phyloP scores from a whole-genome alignment of 2,888 invertebrate genomes.

The Sinotaia quadrata region DNA sequence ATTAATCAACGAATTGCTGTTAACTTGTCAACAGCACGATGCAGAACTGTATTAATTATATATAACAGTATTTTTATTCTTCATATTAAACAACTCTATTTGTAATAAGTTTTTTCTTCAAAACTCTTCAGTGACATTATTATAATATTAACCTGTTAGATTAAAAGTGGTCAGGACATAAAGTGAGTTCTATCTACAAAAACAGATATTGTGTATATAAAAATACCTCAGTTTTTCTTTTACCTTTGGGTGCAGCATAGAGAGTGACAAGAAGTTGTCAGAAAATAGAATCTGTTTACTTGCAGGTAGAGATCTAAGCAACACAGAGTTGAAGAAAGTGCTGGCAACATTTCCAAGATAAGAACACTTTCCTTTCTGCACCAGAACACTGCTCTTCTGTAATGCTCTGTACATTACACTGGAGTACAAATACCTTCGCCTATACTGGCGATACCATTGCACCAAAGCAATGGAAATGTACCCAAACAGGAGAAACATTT shows the following conservation, averaged over 20 bases:
- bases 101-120: too few relatives aligned
- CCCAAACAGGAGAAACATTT: slow-evolving; percentile 9
- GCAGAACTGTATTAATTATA: too few relatives aligned
- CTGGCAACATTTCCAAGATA: slow-evolving; percentile 6
- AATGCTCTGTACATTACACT: slow-evolving; percentile 39
- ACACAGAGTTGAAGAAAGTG: slow-evolving; percentile 11
- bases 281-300: slow-evolving; percentile 17
- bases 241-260: slow-evolving; percentile 16
- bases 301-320: background rate
- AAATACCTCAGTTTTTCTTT: too few relatives aligned
- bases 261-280: slow-evolving; percentile 27
- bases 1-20: too few relatives aligned
- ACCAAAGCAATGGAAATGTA: slow-evolving; percentile 11
- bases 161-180: too few relatives aligned
- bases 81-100: too few relatives aligned
- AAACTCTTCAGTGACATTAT: too few relatives aligned
- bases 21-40: too few relatives aligned
- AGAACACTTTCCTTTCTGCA: slow-evolving; percentile 26
- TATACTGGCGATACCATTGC: slow-evolving; percentile 11
- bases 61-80: too few relatives aligned
- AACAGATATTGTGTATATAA: too few relatives aligned
- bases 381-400: slow-evolving; percentile 34
- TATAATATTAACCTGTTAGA: too few relatives aligned
- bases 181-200: too few relatives aligned
- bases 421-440: slow-evolving; percentile 26